Base-by-base conservation (phyloP, 2,113 vertebrate species). In the Hypanus sabinus region DNA sequence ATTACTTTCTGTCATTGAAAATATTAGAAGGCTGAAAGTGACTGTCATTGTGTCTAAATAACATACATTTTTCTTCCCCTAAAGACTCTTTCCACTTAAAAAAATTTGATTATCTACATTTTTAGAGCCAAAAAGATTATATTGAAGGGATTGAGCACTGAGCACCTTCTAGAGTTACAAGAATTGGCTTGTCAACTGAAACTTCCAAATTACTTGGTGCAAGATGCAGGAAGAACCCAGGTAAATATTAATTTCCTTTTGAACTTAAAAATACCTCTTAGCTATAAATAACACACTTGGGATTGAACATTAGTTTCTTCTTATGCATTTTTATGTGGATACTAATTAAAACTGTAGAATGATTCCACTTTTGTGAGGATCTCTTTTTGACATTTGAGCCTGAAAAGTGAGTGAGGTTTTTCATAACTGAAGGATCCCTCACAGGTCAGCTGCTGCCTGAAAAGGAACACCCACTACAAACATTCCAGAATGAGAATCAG, bases 151-250 rank as follows among this genome's bases (percentile, higher is more conserved):
- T 96, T 96, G n/a, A 97, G 96, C 14, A 96, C 96, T 94, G 96
- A 96, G 88, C 97, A 98, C 76, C 96, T 98, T 30, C 94, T 97
- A 95, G 97, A 98, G 94, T 96, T 98, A 60, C 97, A 97, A 94
- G 97, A 97, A 24, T 95, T 97, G 94, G 97, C 97, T 33, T 96
- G 97, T 96, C 97, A 96, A 94, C 95, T 97, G 95, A 97, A 95
- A 80, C 95, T 98, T 94, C 97, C 97, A 55, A 96, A 97, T 0
- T 97, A 97, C 94, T 95, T 98, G 95, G 97, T 97, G 94, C 97
- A 97, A 94, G 97, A 98, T 94, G 97, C 97, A n/a, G 97, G 97
- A 33, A 96, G 96, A 16, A 98, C 97, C 92, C 97, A 97, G 97
- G 97, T 98, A 94, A 95, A 93, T 36, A 22, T 22, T 94, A 24